Percentiles rank a stretch among this genome's conserved stretches.
phyloP scores from a whole-genome alignment of 2,113 vertebrate genomes.

The Onychostruthus taczanowskii region DNA sequence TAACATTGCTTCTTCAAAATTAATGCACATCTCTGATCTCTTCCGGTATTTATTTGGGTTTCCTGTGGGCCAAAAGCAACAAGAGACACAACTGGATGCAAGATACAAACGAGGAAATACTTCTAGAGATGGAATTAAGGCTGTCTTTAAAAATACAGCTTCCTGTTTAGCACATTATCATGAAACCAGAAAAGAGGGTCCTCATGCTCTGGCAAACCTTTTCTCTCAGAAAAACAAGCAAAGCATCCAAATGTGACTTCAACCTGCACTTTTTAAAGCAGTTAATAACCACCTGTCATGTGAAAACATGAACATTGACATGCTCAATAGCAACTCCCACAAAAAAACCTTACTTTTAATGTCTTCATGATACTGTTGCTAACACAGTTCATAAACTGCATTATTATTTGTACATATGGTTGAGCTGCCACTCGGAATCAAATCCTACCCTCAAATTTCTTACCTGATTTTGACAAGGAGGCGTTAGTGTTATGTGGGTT shows the following conservation, averaged over 20 bases:
- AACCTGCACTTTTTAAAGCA: not conserved
- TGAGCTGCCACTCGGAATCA: not conserved
- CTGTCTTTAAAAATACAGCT: not conserved
- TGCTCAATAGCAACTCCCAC: not conserved
- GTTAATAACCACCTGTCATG: not conserved
- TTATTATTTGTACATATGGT: not conserved
- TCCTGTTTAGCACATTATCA: not conserved
- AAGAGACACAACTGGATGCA: not conserved
- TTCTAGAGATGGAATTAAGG: not conserved
- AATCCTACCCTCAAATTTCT: not conserved
- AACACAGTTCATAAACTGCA: not conserved
- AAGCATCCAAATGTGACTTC: not conserved
- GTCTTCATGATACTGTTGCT: not conserved
- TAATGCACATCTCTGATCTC: not conserved
- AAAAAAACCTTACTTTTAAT: not conserved
- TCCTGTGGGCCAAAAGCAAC: not conserved
- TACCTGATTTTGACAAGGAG: not conserved
- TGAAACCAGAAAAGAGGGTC: not conserved
- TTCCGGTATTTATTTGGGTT: not conserved
- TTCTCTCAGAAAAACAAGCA: not conserved
- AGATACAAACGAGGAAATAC: not conserved
- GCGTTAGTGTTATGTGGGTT: not conserved
- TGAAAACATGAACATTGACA: not conserved
- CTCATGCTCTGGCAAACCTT: not conserved
- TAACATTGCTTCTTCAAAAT: not conserved